Percentiles rank a stretch among this genome's conserved stretches.
Evolutionary conservation across 2,113 vertebrate species (phyloP).

Genomic region (Lagopus leucura): DNA sequence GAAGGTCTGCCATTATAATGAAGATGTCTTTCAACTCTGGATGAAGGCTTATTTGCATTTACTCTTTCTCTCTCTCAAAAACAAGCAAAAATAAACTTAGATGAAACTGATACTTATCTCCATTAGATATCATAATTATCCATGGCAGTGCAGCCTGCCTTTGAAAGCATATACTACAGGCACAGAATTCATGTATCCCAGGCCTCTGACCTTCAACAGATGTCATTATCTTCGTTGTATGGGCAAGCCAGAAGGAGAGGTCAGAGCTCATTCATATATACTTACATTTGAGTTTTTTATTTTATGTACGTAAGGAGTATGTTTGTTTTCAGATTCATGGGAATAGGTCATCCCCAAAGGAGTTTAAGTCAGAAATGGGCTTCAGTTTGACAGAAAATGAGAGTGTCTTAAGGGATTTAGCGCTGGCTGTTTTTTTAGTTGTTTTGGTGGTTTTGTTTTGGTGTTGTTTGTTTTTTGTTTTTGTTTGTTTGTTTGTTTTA

Average conservation of each 20-base stretch:
- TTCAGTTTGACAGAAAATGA: neutral
- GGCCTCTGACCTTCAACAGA: constrained; percentile 61
- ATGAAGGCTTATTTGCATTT: neutral
- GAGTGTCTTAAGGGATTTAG: neutral
- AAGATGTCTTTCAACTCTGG: neutral
- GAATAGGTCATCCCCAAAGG: neutral
- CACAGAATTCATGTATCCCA: neutral
- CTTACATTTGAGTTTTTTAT: neutral
- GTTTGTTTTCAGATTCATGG: neutral
- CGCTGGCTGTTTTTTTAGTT: neutral
- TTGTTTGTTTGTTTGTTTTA: neutral
- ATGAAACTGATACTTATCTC: neutral
- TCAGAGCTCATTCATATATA: neutral
- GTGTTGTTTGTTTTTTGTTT: neutral
- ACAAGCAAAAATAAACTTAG: neutral
- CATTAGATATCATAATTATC: constrained; percentile 11
- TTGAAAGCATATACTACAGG: neutral
- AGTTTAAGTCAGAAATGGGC: neutral
- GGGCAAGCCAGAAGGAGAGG: constrained; percentile 42
- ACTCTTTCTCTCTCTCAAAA: neutral
- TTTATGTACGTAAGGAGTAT: neutral
- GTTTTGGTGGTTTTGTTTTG: neutral
- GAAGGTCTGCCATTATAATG: neutral
- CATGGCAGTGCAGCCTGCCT: constrained; percentile 11
- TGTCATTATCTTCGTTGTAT: constrained; percentile 38